Evolutionary conservation across 2,888 invertebrate species (phyloP), one percentile per base, ranked within the genome.

Genomic region (Mesochorus sp.): DNA sequence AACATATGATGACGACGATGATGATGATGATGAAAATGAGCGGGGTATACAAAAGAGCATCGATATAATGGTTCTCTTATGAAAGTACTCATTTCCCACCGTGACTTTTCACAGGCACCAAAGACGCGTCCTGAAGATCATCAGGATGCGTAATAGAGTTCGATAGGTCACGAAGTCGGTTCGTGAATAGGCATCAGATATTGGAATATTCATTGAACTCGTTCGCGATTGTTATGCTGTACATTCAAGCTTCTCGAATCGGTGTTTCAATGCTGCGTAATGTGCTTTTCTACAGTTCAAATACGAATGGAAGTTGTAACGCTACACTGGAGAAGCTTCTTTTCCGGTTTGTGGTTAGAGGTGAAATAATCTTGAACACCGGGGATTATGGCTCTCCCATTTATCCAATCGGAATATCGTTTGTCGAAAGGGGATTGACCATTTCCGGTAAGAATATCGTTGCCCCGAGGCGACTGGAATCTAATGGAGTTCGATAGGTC

Each of bases 401-500:
- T 77, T 62, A 42, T 78, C 59, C 44, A 68, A 64, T 77, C 68
- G 64, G 51, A 59, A 62, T 77, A 67, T 68, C 49, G 44, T 26
- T 66, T 24, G 53, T 26, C 21, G 21, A 51, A 59, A 51, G 34
- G 39, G 19, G 3, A 5, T 73, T 31, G 64, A 70, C 49, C 42
- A 31, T 64, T 64, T 66, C 59, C 70, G 66, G 28, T 37, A 28
- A 37, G 73, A 51, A 76, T 66, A 37, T 34, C 44, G 49, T 66
- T 53, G 1, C 59, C 44, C 61, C 39, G 26, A 24, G 39, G 66
- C 61, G 64, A 71, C 68, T 47, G 49, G 14, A 59, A 74, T 74
- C 74, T 53, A 71, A 79, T 75, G 70, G 70, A 62, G 42, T 31
- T 71, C 61, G 74, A 66, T 71, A 53, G 71, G 70, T 79, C 70